A percentile compares a stretch with the other conserved stretches of the same genome.
Evolutionary conservation across 2,888 invertebrate genomes (phyloP).

Genomic region (Eueremaeus valkanovi): DNA sequence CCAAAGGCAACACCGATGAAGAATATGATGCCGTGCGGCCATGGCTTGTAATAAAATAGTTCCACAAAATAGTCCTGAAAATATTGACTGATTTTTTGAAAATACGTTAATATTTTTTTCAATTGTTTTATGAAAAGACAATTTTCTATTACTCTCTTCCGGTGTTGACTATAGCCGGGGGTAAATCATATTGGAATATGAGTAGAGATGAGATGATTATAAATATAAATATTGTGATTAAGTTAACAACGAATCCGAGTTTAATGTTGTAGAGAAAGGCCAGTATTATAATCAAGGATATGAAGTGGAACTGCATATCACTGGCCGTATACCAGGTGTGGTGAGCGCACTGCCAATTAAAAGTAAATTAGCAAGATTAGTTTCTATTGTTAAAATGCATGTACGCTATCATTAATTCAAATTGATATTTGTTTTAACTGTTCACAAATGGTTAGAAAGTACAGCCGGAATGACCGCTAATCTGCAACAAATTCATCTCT

Average conservation of each 20-base stretch:
- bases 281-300: constrained; percentile 31
- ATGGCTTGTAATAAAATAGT: constrained; percentile 27
- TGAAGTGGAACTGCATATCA: constrained; percentile 42
- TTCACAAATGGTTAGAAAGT: no score
- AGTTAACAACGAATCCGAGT: constrained; percentile 8
- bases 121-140: not conserved
- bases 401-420: no score
- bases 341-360: constrained; percentile 34
- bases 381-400: not conserved
- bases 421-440: no score
- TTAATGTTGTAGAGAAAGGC: not conserved
- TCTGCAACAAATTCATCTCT: no score
- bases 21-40: constrained; percentile 33
- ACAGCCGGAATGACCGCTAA: no score
- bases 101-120: not conserved
- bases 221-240: not conserved
- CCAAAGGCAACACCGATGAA: constrained; percentile 32
- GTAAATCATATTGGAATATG: constrained; percentile 19
- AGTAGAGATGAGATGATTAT: not conserved
- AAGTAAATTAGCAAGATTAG: not conserved
- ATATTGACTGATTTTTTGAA: not conserved
- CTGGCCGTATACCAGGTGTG: constrained; percentile 42
- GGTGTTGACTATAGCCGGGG: constrained; percentile 26
- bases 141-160: not conserved
- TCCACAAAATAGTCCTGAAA: constrained; percentile 4